Percentiles rank a stretch among this genome's conserved stretches.
Evolutionary conservation across 2,888 invertebrate genomes (phyloP).

Genomic region (Chesias legatella): DNA sequence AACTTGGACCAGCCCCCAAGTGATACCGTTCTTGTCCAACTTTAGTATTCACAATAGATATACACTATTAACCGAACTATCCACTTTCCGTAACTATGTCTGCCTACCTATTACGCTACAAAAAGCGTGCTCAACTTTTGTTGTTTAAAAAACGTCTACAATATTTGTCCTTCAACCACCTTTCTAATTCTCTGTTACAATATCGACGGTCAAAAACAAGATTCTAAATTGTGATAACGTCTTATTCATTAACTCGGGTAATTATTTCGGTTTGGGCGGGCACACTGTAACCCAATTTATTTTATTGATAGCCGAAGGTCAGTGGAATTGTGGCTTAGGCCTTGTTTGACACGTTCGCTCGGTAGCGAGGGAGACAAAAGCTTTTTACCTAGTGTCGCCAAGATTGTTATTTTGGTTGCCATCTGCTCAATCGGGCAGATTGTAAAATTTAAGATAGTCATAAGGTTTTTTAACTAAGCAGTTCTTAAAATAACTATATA

Average conservation of each 20-base stretch:
- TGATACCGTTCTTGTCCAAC: conserved; percentile 65
- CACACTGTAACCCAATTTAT: conserved; percentile 28
- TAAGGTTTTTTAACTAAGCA: no score
- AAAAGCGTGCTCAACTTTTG: conserved; percentile 35
- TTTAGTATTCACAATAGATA: conserved; percentile 54
- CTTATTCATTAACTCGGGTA: conserved; percentile 45
- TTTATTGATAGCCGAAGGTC: conserved; percentile 34
- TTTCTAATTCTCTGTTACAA: conserved; percentile 43
- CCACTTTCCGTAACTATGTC: conserved; percentile 52
- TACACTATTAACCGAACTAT: conserved; percentile 46
- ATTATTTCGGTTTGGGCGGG: conserved; percentile 40
- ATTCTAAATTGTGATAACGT: conserved; percentile 42
- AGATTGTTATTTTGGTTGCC: no score
- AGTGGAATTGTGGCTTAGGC: conserved; percentile 29
- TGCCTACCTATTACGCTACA: conserved; percentile 36
- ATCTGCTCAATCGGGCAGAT: no score
- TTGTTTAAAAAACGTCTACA: conserved; percentile 34
- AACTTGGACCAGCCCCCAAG: conserved; percentile 43
- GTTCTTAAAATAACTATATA: no score
- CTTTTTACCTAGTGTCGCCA: conserved; percentile 7
- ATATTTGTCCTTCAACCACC: conserved; percentile 43
- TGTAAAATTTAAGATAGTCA: no score
- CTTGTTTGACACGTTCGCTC: conserved; percentile 27
- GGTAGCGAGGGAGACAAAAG: conserved; percentile 21
- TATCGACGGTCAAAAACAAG: conserved; percentile 41